phyloP scores from a whole-genome alignment of 2,888 invertebrate genomes.

The Lithophane semibrunnea region DNA sequence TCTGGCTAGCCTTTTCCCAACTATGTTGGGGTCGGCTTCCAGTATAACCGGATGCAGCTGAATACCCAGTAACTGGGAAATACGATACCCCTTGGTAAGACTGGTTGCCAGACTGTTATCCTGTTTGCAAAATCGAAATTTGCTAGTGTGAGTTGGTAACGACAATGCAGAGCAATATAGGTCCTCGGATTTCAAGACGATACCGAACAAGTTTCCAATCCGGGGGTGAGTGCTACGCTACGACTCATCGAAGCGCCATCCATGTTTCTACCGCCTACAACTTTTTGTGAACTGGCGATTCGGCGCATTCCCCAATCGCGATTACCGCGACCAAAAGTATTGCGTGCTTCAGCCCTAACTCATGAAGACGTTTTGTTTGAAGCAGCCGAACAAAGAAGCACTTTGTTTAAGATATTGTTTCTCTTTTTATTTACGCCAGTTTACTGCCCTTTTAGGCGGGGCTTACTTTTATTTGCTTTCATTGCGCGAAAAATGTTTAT shows the following conservation, averaged over 20 bases:
- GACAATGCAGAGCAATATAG: neutral
- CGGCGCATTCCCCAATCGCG: slow-evolving; percentile 4
- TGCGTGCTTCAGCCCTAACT: slow-evolving; percentile 38
- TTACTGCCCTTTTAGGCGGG: slow-evolving; percentile 22
- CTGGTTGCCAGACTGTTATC: neutral
- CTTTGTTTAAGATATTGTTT: slow-evolving; percentile 62
- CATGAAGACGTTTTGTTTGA: slow-evolving; percentile 65
- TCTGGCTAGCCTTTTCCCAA: too few species aligned
- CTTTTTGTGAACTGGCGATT: slow-evolving; percentile 19
- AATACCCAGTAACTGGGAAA: too few species aligned
- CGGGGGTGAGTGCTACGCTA: neutral
- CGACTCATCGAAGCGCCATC: neutral
- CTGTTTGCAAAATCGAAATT: neutral
- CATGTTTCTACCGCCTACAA: neutral
- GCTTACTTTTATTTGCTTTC: slow-evolving; percentile 46
- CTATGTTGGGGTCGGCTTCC: too few species aligned
- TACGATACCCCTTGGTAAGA: too few species aligned
- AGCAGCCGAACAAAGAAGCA: slow-evolving; percentile 60
- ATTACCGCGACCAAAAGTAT: slow-evolving; percentile 1
- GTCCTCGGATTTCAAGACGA: neutral
- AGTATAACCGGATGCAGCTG: too few species aligned
- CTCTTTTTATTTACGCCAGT: slow-evolving; percentile 55
- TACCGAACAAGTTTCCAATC: neutral
- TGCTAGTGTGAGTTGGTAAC: neutral
- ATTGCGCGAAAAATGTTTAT: slow-evolving; percentile 44